A percentile compares a stretch with the other conserved stretches of the same genome.
Conservation (phyloP, 1,140 invertebrate species). For the Microplitis demolitor region DNA sequence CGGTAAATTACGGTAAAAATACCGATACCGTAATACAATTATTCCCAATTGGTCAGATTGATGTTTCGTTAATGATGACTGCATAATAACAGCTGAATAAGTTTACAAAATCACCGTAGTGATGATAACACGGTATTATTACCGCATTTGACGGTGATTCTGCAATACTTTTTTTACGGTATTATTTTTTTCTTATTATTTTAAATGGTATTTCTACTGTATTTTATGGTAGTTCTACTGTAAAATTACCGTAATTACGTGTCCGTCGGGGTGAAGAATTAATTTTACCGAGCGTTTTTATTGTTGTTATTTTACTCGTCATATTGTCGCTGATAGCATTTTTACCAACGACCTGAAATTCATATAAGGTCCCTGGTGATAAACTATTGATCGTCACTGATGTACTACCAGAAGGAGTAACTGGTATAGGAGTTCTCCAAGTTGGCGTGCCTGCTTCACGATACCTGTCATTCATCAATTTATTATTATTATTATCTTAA, state of each 20-base stretch:
- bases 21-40: no score
- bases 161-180: no score
- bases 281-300: constrained; percentile 85
- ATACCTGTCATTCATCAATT: constrained; percentile 64
- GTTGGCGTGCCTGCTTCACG: constrained; percentile 80
- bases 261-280: constrained; percentile 1
- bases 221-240: no score
- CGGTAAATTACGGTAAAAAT: no score
- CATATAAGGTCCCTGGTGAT: constrained; percentile 88
- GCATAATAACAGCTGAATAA: no score
- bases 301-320: constrained; percentile 89
- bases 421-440: constrained; percentile 86
- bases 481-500: neutral
- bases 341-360: constrained; percentile 95
- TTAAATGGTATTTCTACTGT: no score
- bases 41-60: no score
- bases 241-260: neutral
- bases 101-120: no score
- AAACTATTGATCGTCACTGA: constrained; percentile 89
- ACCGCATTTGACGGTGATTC: no score
- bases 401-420: constrained; percentile 88
- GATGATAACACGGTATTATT: no score
- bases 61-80: no score
- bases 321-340: constrained; percentile 93
- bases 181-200: no score